Evolutionary conservation across 1,140 invertebrate species (phyloP).

Genomic region (Oscheius sp.): DNA sequence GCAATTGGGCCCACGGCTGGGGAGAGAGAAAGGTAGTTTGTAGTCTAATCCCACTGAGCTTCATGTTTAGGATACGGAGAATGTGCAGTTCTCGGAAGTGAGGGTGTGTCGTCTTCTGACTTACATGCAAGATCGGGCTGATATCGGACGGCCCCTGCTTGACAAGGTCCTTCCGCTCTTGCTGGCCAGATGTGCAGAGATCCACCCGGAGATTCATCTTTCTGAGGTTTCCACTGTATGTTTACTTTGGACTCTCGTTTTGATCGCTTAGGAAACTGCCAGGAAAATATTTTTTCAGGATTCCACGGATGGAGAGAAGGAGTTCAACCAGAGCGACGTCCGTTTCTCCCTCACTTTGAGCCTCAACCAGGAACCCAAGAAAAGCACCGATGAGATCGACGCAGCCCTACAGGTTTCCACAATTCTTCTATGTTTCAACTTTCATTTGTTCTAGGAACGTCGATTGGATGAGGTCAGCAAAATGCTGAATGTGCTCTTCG

Average conservation of each 20-base stretch:
- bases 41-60: slow-evolving; percentile 23
- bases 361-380: background rate
- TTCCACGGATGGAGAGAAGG: background rate
- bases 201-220: background rate
- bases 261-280: background rate
- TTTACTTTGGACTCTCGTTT: background rate
- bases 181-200: slow-evolving; percentile 17
- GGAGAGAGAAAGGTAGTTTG: slow-evolving; percentile 14
- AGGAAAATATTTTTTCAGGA: background rate
- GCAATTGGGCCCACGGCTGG: background rate
- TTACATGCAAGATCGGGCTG: slow-evolving; percentile 82
- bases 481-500: slow-evolving; percentile 80
- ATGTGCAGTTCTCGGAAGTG: slow-evolving; percentile 56
- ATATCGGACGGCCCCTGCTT: slow-evolving; percentile 63
- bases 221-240: no score
- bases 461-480: slow-evolving; percentile 69
- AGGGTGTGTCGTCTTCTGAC: slow-evolving; percentile 78
- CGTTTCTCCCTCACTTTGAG: background rate
- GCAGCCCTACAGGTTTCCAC: background rate
- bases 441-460: no score
- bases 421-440: background rate
- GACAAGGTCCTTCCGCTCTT: slow-evolving; percentile 19
- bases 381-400: background rate
- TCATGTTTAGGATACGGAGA: slow-evolving; percentile 16
- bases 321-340: background rate